These are phyloP conservation scores for Yponomeuta evonymella DNA, from an alignment of 2,888 invertebrate species.

Conservation along the genomic window DNA sequence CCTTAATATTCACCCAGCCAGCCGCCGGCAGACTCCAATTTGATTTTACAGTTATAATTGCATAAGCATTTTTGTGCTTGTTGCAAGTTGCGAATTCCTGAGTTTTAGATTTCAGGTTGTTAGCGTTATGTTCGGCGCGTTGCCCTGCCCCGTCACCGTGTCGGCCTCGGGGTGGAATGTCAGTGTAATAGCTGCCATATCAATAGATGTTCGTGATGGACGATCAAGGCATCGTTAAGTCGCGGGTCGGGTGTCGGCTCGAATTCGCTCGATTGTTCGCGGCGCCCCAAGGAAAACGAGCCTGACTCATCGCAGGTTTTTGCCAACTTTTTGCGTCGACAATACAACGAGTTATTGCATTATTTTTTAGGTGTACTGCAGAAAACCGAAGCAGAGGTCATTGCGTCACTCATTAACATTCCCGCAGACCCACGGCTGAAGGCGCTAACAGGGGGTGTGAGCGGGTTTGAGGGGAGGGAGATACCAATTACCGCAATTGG, in stretches of 20 bases:
- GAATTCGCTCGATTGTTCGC: background rate
- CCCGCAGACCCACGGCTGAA: constrained; percentile 24
- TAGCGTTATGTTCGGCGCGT: constrained; percentile 8
- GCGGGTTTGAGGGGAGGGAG: constrained; percentile 21
- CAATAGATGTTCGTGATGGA: background rate
- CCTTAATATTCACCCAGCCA: constrained; percentile 40
- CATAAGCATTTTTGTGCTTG: constrained; percentile 35
- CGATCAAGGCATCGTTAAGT: background rate
- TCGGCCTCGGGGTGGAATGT: background rate
- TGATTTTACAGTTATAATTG: constrained; percentile 46
- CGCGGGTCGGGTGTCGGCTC: background rate
- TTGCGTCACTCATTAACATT: constrained; percentile 61
- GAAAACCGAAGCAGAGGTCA: constrained; percentile 48
- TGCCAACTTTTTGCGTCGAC: constrained; percentile 28
- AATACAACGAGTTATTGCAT: constrained; percentile 49
- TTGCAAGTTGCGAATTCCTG: constrained; percentile 10
- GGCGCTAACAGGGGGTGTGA: constrained; percentile 19
- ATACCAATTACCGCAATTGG: constrained; percentile 11
- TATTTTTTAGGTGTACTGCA: constrained; percentile 46
- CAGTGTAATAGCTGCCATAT: background rate
- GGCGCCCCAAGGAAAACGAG: constrained; percentile 35
- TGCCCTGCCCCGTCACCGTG: background rate
- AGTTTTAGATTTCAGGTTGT: constrained; percentile 17
- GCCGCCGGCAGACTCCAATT: constrained; percentile 32
- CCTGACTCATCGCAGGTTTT: constrained; percentile 30